Base-by-base conservation (phyloP, 2,888 invertebrate genomes). In the Xestia ashworthii region DNA sequence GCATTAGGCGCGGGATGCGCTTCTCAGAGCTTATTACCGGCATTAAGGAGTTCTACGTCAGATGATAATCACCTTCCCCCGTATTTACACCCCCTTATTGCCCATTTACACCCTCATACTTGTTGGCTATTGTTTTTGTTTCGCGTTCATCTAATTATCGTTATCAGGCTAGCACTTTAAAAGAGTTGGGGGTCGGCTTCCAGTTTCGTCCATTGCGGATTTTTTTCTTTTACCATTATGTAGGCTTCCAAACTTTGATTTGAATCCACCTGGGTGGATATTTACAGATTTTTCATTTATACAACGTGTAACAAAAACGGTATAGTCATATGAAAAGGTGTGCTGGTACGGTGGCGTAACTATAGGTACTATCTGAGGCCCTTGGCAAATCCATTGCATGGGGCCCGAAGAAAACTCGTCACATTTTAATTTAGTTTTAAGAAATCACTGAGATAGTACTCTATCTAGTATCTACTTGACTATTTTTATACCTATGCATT, bases 11-110 rank as follows among this genome's bases (percentile, higher is more conserved):
- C 14, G 71, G 68, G 77, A 78, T 78, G 77, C 58, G 83, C 41
- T 78, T 70, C 69, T 71, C 71, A 76, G 58, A 73, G 71, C 76
- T 88, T 81, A 87, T 83, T 70, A 74, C 81, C 58, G 68, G 71
- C 86, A 82, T 87, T 88, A 83, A 76, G 74, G 79, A 85, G 78
- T 83, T 80, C 53, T 75, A 74, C 77, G 71, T 80, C 77, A 71
- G 78, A 80, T 83, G 76, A 82, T 87, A 78, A 85, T 85, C 71
- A 72, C 73, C 76, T 66, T 22, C 65, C 32, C 50, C 55, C 5
- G 19, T 19, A 62, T 32, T 11, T 48, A n/a, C 62, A 8, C 75
- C 83, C 58, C 32, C 25, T 55, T 50, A 50, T 62, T 38, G 70
- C 55, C 64, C 71, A 68, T 72, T 83, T 64, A 66, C 66, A 58